Base-by-base conservation (phyloP, 2,888 invertebrate genomes). In the Elysia crispata region DNA sequence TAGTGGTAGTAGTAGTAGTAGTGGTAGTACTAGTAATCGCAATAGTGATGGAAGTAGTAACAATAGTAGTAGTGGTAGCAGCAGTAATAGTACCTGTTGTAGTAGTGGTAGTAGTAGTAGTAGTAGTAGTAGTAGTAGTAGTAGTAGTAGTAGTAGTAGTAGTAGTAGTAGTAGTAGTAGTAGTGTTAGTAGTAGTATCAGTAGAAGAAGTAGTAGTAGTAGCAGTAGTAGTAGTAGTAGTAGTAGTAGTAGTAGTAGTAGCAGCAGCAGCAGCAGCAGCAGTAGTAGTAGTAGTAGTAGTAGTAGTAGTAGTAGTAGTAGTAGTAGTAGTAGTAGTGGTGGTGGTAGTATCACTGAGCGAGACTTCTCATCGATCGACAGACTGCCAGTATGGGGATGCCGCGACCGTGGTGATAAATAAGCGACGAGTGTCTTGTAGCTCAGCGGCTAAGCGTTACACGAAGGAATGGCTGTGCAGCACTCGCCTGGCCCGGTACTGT, bases 101-200 rank as follows among this genome's bases (percentile, higher is more conserved):
- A 31, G 31, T 69, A 64, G 31, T 69, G 25, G n/a, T 69, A 69
- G 31, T 15, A 31, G 31, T 30, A 31, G 31, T 31, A 31, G 31
- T 25, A 31, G 31, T 25, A 31, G 31, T 64, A 23, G 23, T 64
- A 64, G 64, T 64, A 23, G 64, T 64, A 23, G 64, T 23, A 23
- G 64, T 23, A 23, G 64, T 23, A 23, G 64, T 23, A 23, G 64
- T 23, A 23, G 64, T 64, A 23, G 64, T 64, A 23, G 64, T 64
- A 23, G 64, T 64, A 23, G 64, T 64, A 23, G 64, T 64, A 23
- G 64, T 64, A n/a, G n/a, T n/a, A n/a, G n/a, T n/a, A n/a, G n/a
- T n/a, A n/a, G n/a, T n/a, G n/a, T n/a, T n/a, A n/a, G n/a, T n/a
- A n/a, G n/a, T n/a, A n/a, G n/a, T n/a, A n/a, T n/a, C n/a, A n/a